These are phyloP conservation scores for Incurvaria masculella DNA, from an alignment of 2,888 invertebrate genomes.

Conservation along the genomic window DNA sequence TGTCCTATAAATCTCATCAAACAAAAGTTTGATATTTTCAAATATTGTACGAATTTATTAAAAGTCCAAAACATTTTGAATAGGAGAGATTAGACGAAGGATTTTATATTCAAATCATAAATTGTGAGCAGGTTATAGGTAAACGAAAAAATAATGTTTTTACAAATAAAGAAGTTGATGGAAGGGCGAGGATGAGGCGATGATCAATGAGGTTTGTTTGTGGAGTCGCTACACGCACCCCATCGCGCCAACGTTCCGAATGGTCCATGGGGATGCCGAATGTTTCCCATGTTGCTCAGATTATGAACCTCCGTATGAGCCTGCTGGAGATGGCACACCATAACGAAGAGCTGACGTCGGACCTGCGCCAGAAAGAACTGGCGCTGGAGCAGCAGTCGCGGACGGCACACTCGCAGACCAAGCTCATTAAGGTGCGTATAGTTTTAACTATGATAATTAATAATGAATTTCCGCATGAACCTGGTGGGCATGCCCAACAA, in stretches of 20 bases:
- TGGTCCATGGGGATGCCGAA: not conserved
- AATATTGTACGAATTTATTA: no score
- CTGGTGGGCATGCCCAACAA: slow-evolving; percentile 41
- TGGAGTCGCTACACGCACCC: not conserved
- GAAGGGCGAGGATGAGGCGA: not conserved
- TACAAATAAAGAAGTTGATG: not conserved
- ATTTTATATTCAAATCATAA: no score
- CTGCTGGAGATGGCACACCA: slow-evolving; percentile 42
- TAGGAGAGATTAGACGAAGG: no score
- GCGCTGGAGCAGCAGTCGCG: slow-evolving; percentile 58
- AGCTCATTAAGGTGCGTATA: slow-evolving; percentile 58
- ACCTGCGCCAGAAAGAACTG: slow-evolving; percentile 52
- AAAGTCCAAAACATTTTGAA: no score
- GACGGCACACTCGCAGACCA: slow-evolving; percentile 59
- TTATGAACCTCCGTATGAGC: slow-evolving; percentile 41
- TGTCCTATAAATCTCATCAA: no score
- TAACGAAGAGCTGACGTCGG: slow-evolving; percentile 47
- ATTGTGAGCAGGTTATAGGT: no score
- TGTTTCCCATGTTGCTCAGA: slow-evolving; percentile 20
- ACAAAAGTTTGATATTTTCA: no score
- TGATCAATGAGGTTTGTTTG: not conserved
- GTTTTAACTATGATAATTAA: no score
- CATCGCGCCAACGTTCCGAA: not conserved
- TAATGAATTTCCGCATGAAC: slow-evolving; percentile 41
- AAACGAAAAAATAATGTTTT: not conserved